Conservation (phyloP, 2,888 invertebrate species). For the Ophion ventricosus region DNA sequence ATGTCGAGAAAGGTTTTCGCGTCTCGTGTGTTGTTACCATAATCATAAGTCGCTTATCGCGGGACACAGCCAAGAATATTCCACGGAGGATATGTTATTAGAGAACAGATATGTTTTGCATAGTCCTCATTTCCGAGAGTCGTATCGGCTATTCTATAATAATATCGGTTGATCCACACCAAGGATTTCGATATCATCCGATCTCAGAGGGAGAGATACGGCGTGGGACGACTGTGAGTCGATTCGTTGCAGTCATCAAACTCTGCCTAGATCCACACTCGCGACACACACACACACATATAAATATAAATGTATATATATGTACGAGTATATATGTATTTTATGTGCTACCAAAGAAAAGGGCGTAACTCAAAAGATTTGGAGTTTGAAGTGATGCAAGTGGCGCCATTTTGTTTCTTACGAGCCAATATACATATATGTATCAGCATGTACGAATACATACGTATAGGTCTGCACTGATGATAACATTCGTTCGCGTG, state of each 20-base stretch:
- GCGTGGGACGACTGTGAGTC: slow-evolving; percentile 59
- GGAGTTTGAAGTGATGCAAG: not conserved
- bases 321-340: slow-evolving; percentile 21
- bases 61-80: slow-evolving; percentile 36
- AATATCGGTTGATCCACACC: slow-evolving; percentile 45
- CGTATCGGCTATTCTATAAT: slow-evolving; percentile 37
- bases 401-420: slow-evolving; percentile 5
- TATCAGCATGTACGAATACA: no score
- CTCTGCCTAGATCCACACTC: slow-evolving; percentile 11
- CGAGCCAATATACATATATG: not conserved
- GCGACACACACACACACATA: not conserved
- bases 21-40: slow-evolving; percentile 36
- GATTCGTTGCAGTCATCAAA: slow-evolving; percentile 50
- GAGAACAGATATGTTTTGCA: slow-evolving; percentile 54
- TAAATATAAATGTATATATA: not conserved
- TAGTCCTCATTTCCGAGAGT: slow-evolving; percentile 51
- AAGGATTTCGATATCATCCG: slow-evolving; percentile 49
- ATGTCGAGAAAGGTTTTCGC: slow-evolving; percentile 15
- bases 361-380: slow-evolving; percentile 5
- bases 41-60: slow-evolving; percentile 60
- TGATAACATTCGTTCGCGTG: slow-evolving; percentile 21
- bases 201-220: slow-evolving; percentile 42
- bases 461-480: not conserved
- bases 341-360: not conserved
- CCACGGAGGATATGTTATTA: slow-evolving; percentile 44